Percentiles rank a stretch among this genome's conserved stretches.
Conservation (phyloP, 2,113 vertebrate species). For the Vireo altiloquus region DNA sequence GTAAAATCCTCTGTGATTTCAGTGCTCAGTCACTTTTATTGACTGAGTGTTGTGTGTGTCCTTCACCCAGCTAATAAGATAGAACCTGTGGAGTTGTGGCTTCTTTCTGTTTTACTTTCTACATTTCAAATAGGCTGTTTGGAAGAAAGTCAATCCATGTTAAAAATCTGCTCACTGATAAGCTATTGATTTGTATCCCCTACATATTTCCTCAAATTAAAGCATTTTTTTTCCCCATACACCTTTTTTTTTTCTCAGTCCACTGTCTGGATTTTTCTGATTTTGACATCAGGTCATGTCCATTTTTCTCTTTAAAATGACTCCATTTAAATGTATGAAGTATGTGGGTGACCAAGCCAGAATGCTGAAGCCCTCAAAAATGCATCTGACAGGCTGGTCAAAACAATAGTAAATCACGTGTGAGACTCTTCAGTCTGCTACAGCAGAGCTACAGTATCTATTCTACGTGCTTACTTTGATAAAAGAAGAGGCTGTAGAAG, state of each 20-base stretch:
- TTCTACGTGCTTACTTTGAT: not conserved
- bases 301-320: not conserved
- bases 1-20: not conserved
- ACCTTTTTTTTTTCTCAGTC: not conserved
- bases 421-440: not conserved
- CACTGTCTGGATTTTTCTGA: not conserved
- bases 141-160: not conserved
- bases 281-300: not conserved
- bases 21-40: not conserved
- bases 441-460: not conserved
- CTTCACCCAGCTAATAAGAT: not conserved
- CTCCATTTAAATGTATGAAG: not conserved
- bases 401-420: not conserved
- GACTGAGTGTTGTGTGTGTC: not conserved
- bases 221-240: not conserved
- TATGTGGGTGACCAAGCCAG: not conserved
- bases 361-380: not conserved
- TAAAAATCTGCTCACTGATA: not conserved
- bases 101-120: not conserved
- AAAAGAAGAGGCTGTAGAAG: not conserved
- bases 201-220: not conserved
- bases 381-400: not conserved
- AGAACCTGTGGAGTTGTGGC: not conserved
- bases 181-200: not conserved
- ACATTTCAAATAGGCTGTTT: not conserved